These are phyloP conservation scores for Brachionus rotundiformis DNA, from an alignment of 1,140 invertebrate species.

Conservation along the genomic window DNA sequence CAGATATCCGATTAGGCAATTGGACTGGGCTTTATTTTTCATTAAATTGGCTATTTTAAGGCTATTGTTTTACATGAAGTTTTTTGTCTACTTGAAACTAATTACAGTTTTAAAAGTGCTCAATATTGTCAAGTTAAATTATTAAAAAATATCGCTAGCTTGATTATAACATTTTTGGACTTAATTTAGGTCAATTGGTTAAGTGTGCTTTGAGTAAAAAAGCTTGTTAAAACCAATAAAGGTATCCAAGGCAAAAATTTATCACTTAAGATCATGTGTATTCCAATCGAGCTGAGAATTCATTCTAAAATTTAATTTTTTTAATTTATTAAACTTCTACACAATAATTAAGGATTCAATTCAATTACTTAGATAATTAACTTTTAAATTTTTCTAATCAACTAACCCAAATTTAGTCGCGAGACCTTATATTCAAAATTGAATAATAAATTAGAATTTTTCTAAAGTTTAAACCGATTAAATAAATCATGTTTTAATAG, in stretches of 20 bases:
- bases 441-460: too few species aligned
- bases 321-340: not conserved
- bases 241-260: not conserved
- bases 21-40: not conserved
- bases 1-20: slow-evolving; percentile 4
- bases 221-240: not conserved
- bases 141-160: too few species aligned
- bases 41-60: not conserved
- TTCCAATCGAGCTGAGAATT: not conserved
- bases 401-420: not conserved
- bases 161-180: too few species aligned
- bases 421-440: not conserved
- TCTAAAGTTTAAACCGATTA: too few species aligned
- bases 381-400: not conserved
- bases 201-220: not conserved
- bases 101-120: not conserved
- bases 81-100: not conserved
- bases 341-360: not conserved
- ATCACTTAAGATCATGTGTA: not conserved
- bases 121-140: not conserved
- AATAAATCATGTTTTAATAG: too few species aligned
- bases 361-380: not conserved
- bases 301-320: not conserved
- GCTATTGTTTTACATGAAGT: not conserved
- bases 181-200: not conserved